Conservation (phyloP, 2,797 vertebrate genomes). For the Acestrorhynchus altus region DNA sequence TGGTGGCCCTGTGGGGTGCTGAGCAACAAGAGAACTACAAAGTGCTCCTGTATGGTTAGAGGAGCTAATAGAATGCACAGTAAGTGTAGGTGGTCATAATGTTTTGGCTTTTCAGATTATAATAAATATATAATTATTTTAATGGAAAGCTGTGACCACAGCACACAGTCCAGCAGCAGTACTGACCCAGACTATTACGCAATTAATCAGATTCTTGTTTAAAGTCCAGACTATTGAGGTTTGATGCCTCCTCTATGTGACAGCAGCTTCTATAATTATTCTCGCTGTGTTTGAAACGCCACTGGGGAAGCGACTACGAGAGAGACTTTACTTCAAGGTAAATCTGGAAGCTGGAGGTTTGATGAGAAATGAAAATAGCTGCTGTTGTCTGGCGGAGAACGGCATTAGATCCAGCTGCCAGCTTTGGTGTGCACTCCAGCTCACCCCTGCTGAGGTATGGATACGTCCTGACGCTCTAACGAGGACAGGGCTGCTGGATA, state of each 20-base stretch:
- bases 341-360: conserved; percentile 22
- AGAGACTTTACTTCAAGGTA: conserved; percentile 43
- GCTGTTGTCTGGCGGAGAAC: conserved; percentile 6
- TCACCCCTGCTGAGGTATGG: conserved; percentile 29
- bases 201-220: conserved; percentile 4
- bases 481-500: conserved; percentile 50
- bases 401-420: conserved; percentile 16
- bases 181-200: too few species aligned
- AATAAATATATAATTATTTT: background rate
- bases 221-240: conserved; percentile 20
- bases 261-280: conserved; percentile 25
- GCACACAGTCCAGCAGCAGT: too few species aligned
- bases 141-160: background rate
- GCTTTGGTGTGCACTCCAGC: conserved; percentile 23
- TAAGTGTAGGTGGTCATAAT: too few species aligned
- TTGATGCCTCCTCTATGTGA: conserved; percentile 26
- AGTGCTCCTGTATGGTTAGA: too few species aligned
- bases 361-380: conserved; percentile 38
- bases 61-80: too few species aligned
- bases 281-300: conserved; percentile 3
- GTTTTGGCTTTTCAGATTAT: too few species aligned
- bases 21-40: too few species aligned
- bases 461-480: conserved; percentile 47
- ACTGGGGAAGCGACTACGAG: conserved; percentile 17
- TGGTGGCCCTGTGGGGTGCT: too few species aligned